Evolutionary conservation across 2,797 vertebrate genomes (phyloP).

Genomic region (Bryconaethiops microstoma): DNA sequence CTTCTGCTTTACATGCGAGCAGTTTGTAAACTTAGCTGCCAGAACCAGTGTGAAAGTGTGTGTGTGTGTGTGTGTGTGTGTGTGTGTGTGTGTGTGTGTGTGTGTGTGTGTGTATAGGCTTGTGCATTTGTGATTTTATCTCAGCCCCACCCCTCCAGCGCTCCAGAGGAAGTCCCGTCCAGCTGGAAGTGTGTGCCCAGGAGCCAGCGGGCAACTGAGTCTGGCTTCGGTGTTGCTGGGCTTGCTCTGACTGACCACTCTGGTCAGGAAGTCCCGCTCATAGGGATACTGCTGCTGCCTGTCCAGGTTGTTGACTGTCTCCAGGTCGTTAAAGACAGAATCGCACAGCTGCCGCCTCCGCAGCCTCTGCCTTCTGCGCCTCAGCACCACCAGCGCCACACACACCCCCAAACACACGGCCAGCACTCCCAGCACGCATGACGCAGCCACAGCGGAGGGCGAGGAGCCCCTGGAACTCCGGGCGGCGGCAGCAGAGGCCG

Average conservation of each 20-base stretch:
- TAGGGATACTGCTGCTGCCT: slow-evolving; percentile 62
- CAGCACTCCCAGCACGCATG: slow-evolving; percentile 78
- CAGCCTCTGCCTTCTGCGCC: slow-evolving; percentile 74
- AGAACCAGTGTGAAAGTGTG: slow-evolving; percentile 12
- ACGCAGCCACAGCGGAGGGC: slow-evolving; percentile 75
- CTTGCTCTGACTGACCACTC: slow-evolving; percentile 73
- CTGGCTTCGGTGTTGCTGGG: slow-evolving; percentile 81
- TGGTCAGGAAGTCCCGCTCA: slow-evolving; percentile 79
- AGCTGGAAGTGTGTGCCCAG: slow-evolving; percentile 62
- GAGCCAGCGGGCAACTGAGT: slow-evolving; percentile 71
- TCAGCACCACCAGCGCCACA: slow-evolving; percentile 63
- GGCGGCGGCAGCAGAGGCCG: slow-evolving; percentile 45
- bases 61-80: background rate
- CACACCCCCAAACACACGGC: slow-evolving; percentile 73
- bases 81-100: slow-evolving; percentile 1
- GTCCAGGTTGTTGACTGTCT: slow-evolving; percentile 75
- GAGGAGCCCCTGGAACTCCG: slow-evolving; percentile 57
- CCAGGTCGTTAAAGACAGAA: slow-evolving; percentile 79
- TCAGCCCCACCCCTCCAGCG: slow-evolving; percentile 67
- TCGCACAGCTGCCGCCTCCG: slow-evolving; percentile 68
- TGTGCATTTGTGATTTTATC: slow-evolving; percentile 61
- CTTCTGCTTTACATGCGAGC: background rate
- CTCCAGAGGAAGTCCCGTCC: slow-evolving; percentile 75
- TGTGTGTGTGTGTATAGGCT: background rate
- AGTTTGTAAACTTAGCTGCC: background rate